Conservation (phyloP, 1,140 invertebrate genomes). For the Sitophilus oryzae region DNA sequence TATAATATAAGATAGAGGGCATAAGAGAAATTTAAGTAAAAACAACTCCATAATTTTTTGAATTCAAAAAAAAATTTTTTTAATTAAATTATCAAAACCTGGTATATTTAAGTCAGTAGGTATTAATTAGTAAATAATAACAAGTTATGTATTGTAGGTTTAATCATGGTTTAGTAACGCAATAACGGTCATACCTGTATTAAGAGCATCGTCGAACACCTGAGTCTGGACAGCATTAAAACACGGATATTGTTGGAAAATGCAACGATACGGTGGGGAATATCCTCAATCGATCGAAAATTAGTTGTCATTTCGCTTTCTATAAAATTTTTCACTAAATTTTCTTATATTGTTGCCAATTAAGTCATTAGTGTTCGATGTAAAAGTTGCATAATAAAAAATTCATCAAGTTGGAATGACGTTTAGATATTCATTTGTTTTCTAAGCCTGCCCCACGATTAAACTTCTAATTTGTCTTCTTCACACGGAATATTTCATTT, state of each 20-base stretch:
- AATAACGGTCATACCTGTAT: slow-evolving; percentile 60
- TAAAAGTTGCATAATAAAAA: no score
- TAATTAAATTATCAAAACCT: slow-evolving; percentile 2
- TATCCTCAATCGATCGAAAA: slow-evolving; percentile 27
- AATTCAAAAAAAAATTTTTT: background rate
- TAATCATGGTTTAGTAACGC: no score
- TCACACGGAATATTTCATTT: no score
- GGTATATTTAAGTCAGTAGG: background rate
- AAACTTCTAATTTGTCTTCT: no score
- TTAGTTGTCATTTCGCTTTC: background rate
- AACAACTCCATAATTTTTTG: background rate
- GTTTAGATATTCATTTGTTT: no score
- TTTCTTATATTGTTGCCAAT: no score
- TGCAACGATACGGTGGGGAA: slow-evolving; percentile 30
- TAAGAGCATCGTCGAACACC: slow-evolving; percentile 60
- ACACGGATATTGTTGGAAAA: slow-evolving; percentile 50
- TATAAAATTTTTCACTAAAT: no score
- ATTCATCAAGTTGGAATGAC: no score
- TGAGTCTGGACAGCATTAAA: slow-evolving; percentile 69
- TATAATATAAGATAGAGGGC: slow-evolving; percentile 1
- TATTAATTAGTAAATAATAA: slow-evolving; percentile 18
- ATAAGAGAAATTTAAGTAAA: background rate
- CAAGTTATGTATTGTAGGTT: no score
- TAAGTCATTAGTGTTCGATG: no score
- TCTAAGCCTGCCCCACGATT: no score